Percentiles rank a stretch among this genome's conserved stretches.
Evolutionary conservation across 2,113 vertebrate species (phyloP).

Genomic region (Pongo abelii): DNA sequence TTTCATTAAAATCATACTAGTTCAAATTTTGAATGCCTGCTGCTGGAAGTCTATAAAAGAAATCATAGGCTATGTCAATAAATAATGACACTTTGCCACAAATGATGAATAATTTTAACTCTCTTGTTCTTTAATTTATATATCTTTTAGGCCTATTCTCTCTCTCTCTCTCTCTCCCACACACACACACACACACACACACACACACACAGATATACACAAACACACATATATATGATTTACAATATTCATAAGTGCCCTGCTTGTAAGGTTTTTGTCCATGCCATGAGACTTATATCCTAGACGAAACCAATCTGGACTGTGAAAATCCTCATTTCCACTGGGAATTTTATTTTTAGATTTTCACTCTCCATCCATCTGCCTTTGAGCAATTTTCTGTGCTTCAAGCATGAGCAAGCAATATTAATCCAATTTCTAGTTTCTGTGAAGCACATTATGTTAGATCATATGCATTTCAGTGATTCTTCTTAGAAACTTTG

Average conservation of each 20-base stretch:
- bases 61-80: background rate
- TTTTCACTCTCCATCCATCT: conserved; percentile 81
- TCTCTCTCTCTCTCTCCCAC: background rate
- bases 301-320: conserved; percentile 81
- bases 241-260: conserved; percentile 45
- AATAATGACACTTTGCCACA: background rate
- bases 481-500: conserved; percentile 70
- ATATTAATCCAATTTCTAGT: conserved; percentile 87
- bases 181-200: background rate
- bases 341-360: conserved; percentile 86
- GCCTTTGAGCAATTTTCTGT: conserved; percentile 86
- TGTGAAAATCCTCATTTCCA: conserved; percentile 84
- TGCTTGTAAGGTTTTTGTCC: conserved; percentile 59
- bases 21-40: background rate
- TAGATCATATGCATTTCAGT: conserved; percentile 79
- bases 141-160: background rate
- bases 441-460: conserved; percentile 84
- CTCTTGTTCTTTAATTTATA: background rate
- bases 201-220: background rate
- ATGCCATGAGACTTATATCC: conserved; percentile 65
- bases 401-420: conserved; percentile 87
- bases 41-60: background rate
- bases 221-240: background rate
- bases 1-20: conserved; percentile 3
- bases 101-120: background rate